phyloP scores from a whole-genome alignment of 1,140 invertebrate species.

The Penaeus vannamei region DNA sequence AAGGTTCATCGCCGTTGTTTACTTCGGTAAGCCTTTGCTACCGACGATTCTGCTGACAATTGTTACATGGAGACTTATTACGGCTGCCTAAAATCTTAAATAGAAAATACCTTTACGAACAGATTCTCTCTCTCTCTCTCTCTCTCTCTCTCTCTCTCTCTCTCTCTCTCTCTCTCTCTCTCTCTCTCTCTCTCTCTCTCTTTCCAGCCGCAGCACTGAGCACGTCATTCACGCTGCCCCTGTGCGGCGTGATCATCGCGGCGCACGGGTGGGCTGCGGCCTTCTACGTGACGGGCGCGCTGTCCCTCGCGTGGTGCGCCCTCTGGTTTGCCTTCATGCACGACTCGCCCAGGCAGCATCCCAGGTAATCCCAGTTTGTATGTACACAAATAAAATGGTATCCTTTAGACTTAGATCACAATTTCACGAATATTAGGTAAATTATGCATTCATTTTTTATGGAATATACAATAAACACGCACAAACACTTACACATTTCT shows the following conservation, averaged over 20 bases:
- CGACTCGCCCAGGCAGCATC: constrained; percentile 88
- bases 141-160: background rate
- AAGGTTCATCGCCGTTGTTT: too few species aligned
- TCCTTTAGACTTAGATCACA: too few species aligned
- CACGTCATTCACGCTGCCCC: constrained; percentile 85
- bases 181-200: background rate
- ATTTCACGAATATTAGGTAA: too few species aligned
- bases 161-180: background rate
- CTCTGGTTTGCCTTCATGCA: constrained; percentile 88
- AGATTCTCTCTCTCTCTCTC: background rate
- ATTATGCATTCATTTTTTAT: too few species aligned
- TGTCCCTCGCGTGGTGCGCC: constrained; percentile 86
- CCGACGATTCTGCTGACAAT: too few species aligned
- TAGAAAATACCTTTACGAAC: too few species aligned
- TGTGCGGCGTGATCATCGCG: constrained; percentile 84
- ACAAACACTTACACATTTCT: too few species aligned
- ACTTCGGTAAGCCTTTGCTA: too few species aligned
- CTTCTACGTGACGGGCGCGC: constrained; percentile 86
- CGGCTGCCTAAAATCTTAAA: too few species aligned
- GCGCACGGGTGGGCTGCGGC: constrained; percentile 86
- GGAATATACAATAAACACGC: too few species aligned
- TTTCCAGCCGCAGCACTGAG: constrained; percentile 82
- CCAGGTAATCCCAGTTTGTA: constrained; percentile 71
- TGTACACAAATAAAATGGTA: too few species aligned
- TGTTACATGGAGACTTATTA: too few species aligned